Base-by-base conservation (phyloP, 2,888 invertebrate genomes). In the Eupithecia dodoneata region DNA sequence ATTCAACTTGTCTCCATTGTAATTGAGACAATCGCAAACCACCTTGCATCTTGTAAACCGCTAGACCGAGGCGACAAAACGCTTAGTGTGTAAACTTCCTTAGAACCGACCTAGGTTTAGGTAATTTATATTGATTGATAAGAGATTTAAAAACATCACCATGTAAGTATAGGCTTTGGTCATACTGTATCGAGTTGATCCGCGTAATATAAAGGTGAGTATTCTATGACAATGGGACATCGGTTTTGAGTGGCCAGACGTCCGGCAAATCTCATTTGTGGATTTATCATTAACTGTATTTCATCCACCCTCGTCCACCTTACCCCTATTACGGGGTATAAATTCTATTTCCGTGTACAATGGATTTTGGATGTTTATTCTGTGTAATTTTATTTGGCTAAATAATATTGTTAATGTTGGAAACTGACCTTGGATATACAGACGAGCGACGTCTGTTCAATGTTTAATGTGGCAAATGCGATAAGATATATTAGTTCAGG, bases 201-300 rank as follows among this genome's bases (percentile, higher is more conserved):
- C 87, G 88, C 90, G 90, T 91, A 91, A 90, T 92, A 88, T 90
- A 94, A 78, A 94, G 94, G 94, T 94, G 93, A 94, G 93, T 93
- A 91, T 92, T 91, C 91, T 89, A 87, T 92, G 91, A 95, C 94
- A 95, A 94, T 93, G 83, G 92, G 83, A 85, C 89, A 90, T 90
- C 89, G 91, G 90, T 91, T 92, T 93, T 89, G 94, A 94, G 94
- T 94, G 93, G 94, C 92, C 94, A 91, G 91, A 89, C 91, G 94
- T 92, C 94, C 93, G 88, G 92, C 93, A 94, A 94, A 95, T 95
- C 95, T 94, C 94, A 94, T 95, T 95, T 94, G 94, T 93, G 94
- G 94, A 94, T 93, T 95, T 95, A 94, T 95, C 94, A 94, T 94
- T 94, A 94, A 94, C 94, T 92, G 92, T 92, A 93, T 94, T 94